Evolutionary conservation across 1,140 invertebrate species (phyloP), one percentile per base, ranked within the genome.

Genomic region (Drosophila setifemur): DNA sequence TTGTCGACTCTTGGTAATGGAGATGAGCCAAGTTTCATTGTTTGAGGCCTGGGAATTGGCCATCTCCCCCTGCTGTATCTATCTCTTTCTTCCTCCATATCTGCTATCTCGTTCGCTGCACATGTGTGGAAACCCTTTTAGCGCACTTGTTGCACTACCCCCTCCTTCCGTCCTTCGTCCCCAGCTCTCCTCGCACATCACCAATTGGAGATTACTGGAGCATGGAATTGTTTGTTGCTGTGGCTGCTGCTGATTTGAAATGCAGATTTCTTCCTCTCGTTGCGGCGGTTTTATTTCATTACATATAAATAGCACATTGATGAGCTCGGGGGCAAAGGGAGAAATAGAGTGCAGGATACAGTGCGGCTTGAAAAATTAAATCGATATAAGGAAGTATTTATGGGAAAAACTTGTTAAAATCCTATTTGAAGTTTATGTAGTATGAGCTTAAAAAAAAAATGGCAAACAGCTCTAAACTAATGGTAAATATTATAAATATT

Each of bases 231-330:
- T 40, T 47, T 47, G 44, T 40, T 76, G 55, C 37, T 49, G n/a
- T n/a, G n/a, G 55, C 25, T 60, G 60, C 25, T 37, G 45, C 61
- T 74, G 58, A 81, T 79, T 79, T 79, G 78, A 75, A 79, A 79
- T 79, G 76, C 76, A 79, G 76, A 81, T 79, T 79, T 81, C 70
- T 49, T 81, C 54, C 68, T 29, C 52, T 47, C 18, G 58, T 52
- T 61, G 57, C 52, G 14, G 26, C 52, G 60, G 48, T 50, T 77
- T 58, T 75, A 76, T 76, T 76, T 48, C 73, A 76, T 57, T 70
- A 54, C 31, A 68, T 63, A 75, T 66, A 75, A 75, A 63, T 70
- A 57, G 67, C 31, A 47, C 68, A 61, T 66, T 66, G 61, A 63
- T 29, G 60, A 48, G 60, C 52, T 61, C 2, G 25, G 42, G 31